Conservation (phyloP, 1,140 invertebrate species). For the Hypsibius dujardini region DNA sequence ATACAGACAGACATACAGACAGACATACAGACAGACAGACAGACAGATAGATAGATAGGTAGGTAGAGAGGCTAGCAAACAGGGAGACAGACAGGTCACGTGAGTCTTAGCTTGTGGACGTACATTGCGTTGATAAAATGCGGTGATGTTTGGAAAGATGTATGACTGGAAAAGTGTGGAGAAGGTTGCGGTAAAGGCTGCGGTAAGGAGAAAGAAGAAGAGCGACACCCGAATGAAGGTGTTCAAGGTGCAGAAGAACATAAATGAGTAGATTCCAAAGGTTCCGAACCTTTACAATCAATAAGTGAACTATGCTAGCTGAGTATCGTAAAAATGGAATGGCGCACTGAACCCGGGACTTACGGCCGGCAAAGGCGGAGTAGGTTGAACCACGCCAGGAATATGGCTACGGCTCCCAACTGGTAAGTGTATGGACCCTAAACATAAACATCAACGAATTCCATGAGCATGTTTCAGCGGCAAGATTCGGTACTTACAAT, state of each 20-base stretch:
- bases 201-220: conserved; percentile 13
- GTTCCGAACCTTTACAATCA: neutral
- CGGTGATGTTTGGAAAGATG: neutral
- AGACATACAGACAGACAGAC: no score
- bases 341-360: neutral
- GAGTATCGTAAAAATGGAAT: neutral
- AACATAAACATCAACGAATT: no score
- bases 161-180: neutral
- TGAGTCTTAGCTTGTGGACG: neutral
- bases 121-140: neutral
- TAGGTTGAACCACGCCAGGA: conserved; percentile 14
- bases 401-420: conserved; percentile 9
- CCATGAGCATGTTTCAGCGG: no score
- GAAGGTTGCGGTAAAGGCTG: conserved; percentile 4
- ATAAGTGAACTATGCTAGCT: neutral
- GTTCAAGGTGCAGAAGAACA: conserved; percentile 13
- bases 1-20: no score
- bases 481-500: neutral
- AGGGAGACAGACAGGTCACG: no score
- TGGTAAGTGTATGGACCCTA: neutral
- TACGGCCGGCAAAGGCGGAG: conserved; percentile 9
- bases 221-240: neutral
- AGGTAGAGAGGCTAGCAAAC: no score
- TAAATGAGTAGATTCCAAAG: conserved; percentile 13
- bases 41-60: no score